Evolutionary conservation across 2,888 invertebrate genomes (phyloP).

Genomic region (Hirtodrosophila confusa): DNA sequence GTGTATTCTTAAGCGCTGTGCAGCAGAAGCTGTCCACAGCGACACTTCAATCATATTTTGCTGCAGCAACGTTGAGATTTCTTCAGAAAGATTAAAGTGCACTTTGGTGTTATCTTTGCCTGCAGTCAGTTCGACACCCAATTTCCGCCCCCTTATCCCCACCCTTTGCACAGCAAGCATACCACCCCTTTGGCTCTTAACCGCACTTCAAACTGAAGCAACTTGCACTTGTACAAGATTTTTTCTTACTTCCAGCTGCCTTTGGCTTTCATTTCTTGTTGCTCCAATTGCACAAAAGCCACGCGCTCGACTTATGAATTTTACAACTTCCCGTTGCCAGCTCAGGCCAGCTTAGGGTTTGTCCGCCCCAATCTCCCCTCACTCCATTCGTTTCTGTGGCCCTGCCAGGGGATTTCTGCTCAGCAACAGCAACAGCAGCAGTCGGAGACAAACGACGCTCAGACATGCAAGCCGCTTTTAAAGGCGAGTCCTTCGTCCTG

Average conservation of each 20-base stretch:
- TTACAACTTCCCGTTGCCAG: conserved; percentile 75
- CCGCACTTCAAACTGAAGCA: conserved; percentile 38
- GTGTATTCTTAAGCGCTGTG: too few relatives aligned
- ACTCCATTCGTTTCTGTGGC: conserved; percentile 12
- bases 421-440: conserved; percentile 33
- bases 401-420: conserved; percentile 31
- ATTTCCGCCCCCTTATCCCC: conserved; percentile 22
- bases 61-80: conserved; percentile 70
- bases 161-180: neutral
- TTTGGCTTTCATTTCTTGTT: conserved; percentile 56
- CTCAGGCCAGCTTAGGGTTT: conserved; percentile 49
- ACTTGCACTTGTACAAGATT: conserved; percentile 71
- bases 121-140: conserved; percentile 67
- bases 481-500: conserved; percentile 4
- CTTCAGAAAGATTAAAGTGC: conserved; percentile 79
- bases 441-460: conserved; percentile 71
- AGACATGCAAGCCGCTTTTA: conserved; percentile 73
- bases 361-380: conserved; percentile 11
- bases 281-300: conserved; percentile 79
- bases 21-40: conserved; percentile 9
- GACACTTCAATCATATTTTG: conserved; percentile 76
- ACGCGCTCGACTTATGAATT: conserved; percentile 77
- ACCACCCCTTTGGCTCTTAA: conserved; percentile 1
- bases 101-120: conserved; percentile 77
- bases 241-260: conserved; percentile 15